Evolutionary conservation across 1,140 invertebrate species (phyloP), one percentile per base, ranked within the genome.

Genomic region (Bombus picipes): DNA sequence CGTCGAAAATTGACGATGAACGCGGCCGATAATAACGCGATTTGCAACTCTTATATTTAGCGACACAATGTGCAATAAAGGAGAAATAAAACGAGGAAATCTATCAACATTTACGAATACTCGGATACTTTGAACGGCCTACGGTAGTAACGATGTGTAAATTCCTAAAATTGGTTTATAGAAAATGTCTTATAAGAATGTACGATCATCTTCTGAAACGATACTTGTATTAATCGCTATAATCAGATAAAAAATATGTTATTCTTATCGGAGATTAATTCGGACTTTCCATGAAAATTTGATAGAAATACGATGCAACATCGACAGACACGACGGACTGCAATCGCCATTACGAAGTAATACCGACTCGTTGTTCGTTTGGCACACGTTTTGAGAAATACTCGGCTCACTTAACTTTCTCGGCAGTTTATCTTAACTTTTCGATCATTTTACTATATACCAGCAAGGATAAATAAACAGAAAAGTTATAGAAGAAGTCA

Each of bases 391-490:
- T 12, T 12, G 57, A 59, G 25, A 28, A 13, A 13, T 12, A 62
- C 12, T 62, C 28, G 28, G 10, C 59, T 28, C 10, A 2, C 13
- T 4, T n/a, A 12, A 10, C 59, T 12, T n/a, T 28, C 57, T 59
- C 28, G 10, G 28, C 12, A 28, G 10, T 12, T 28, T 0, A 1
- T 59, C 28, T 3, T 28, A 12, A 28, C 57, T 59, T 59, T 4
- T 59, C 57, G 0, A 62, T n/a, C 22, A 2, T 12, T 28, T n/a
- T 3, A 0, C 3, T 4, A 12, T n/a, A 59, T 12, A 59, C 0
- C 28, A 12, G 12, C 3, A 28, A 59, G 28, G 57, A 28, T 59
- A 1, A 28, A 39, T 39, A 39, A 28, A 3, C 59, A 1, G 28
- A 13, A 13, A 25, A 53, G 18, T 53, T 53, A 53, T 6, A 53